Evolutionary conservation across 2,113 vertebrate genomes (phyloP).

Genomic region (Sinosuthora webbiana): DNA sequence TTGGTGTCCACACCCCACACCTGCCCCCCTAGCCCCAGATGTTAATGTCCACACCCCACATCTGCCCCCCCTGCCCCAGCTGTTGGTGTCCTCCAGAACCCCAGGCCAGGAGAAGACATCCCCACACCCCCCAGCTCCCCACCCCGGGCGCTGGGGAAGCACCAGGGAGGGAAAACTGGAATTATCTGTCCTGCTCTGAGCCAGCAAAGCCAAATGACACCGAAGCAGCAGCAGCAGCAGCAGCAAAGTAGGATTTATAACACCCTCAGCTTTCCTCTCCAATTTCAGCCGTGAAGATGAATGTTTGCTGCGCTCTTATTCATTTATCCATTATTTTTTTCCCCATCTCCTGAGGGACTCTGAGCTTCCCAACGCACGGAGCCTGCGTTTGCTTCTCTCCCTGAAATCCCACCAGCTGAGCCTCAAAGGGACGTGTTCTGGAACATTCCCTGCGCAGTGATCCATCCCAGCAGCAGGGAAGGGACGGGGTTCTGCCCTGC

Average conservation of each 20-base stretch:
- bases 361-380: not conserved
- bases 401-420: not conserved
- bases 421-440: not conserved
- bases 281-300: constrained; percentile 50
- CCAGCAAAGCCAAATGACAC: not conserved
- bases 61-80: not conserved
- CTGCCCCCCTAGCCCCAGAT: too few relatives aligned
- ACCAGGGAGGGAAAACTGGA: not conserved
- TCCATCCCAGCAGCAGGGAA: not conserved
- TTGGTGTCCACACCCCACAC: fast-evolving
- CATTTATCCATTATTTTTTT: constrained; percentile 50
- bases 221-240: not conserved
- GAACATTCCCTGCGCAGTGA: fast-evolving
- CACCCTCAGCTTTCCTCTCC: constrained; percentile 26
- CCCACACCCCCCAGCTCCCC: fast-evolving
- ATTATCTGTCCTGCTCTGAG: not conserved
- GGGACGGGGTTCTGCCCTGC: not conserved
- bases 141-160: fast-evolving
- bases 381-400: not conserved
- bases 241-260: constrained; percentile 43
- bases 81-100: fast-evolving
- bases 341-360: constrained; percentile 18
- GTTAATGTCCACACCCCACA: fast-evolving
- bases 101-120: not conserved
- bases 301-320: constrained; percentile 38